These are phyloP conservation scores for Peromyscus leucopus DNA, from an alignment of 2,113 vertebrate species.

Conservation along the genomic window DNA sequence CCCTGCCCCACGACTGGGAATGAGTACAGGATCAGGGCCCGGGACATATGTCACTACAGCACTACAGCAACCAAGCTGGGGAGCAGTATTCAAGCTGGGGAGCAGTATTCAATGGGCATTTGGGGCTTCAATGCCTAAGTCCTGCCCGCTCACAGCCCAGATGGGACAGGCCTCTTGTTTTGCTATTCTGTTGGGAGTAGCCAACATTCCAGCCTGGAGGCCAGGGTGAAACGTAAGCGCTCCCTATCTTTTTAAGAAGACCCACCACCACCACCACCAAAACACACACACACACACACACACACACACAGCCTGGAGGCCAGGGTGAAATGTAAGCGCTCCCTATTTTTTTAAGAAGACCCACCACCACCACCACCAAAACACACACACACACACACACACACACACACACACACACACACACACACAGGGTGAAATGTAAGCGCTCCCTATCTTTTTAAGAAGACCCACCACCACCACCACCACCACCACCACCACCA, in stretches of 20 bases:
- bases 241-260: not conserved
- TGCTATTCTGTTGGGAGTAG: not conserved
- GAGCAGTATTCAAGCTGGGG: not conserved
- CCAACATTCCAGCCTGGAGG: not conserved
- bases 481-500: too few species aligned
- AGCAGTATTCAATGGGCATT: not conserved
- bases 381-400: too few species aligned
- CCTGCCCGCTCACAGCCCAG: not conserved
- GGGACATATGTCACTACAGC: not conserved
- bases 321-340: too few species aligned
- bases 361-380: too few species aligned
- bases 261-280: not conserved
- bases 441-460: not conserved
- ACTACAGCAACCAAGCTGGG: not conserved
- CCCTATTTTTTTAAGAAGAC: too few species aligned
- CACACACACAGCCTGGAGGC: too few species aligned
- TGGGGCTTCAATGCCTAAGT: not conserved
- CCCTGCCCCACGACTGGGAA: not conserved
- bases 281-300: too few species aligned
- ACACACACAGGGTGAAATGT: not conserved
- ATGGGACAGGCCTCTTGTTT: not conserved
- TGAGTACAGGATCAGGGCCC: not conserved
- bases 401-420: too few species aligned
- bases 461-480: not conserved
- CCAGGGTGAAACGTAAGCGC: not conserved